phyloP scores from a whole-genome alignment of 2,113 vertebrate species.

The Saguinus imperator region DNA sequence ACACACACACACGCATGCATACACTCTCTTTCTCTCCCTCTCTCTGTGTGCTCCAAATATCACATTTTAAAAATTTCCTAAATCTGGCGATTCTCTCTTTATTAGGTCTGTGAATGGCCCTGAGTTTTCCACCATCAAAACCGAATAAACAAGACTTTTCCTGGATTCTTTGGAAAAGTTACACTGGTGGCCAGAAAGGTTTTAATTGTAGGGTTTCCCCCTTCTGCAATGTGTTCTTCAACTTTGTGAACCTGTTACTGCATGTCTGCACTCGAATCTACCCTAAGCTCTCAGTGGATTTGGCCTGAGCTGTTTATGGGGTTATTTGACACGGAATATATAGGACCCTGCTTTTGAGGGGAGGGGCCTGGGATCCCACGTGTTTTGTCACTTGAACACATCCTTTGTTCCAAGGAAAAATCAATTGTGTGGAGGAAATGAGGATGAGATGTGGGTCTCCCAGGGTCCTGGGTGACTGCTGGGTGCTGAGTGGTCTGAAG shows the following conservation, averaged over 20 bases:
- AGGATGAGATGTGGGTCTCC: too few relatives aligned
- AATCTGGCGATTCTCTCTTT: background rate
- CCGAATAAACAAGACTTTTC: background rate
- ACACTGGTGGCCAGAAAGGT: background rate
- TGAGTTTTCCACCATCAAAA: background rate
- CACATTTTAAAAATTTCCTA: background rate
- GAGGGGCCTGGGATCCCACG: background rate
- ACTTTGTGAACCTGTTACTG: background rate
- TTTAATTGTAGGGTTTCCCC: background rate
- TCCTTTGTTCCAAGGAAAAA: background rate
- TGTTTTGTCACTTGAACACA: background rate
- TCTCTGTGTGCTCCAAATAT: background rate
- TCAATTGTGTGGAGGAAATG: background rate
- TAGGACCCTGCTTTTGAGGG: background rate
- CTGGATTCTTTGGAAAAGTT: background rate
- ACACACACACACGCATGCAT: too few relatives aligned
- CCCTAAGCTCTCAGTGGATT: background rate
- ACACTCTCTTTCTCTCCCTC: too few relatives aligned
- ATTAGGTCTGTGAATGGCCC: background rate
- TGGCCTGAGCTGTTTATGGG: background rate
- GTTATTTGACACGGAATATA: background rate
- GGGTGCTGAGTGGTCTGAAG: background rate
- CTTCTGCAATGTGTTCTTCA: background rate
- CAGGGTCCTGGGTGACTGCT: background rate
- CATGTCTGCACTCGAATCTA: background rate